Percentiles rank a stretch among this genome's conserved stretches.
phyloP scores from a whole-genome alignment of 92 coral and sea anemone species.

The Zoanthus sansibaricus region DNA sequence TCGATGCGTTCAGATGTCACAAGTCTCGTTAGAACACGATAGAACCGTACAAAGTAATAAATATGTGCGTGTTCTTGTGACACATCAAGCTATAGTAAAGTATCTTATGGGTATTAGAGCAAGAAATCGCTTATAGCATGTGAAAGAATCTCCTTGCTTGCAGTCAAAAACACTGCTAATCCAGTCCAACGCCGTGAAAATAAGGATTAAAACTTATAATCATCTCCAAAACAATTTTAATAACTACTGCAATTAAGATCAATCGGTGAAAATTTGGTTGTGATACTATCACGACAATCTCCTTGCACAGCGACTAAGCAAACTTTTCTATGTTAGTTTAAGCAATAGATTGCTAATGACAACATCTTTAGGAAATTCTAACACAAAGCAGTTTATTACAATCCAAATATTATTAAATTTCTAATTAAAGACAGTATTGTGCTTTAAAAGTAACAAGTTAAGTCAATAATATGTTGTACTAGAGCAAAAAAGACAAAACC shows the following conservation, averaged over 20 bases:
- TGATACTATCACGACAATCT: constrained; percentile 51
- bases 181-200: constrained; percentile 62
- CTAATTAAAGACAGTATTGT: constrained; percentile 70
- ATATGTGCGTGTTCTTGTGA: not conserved
- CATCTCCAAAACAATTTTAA: constrained; percentile 90
- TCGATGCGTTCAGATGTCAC: not conserved
- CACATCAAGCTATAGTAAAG: not conserved
- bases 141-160: constrained; percentile 40
- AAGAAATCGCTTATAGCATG: constrained; percentile 27
- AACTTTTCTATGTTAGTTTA: constrained; percentile 69
- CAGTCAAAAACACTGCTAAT: constrained; percentile 49
- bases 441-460: constrained; percentile 59
- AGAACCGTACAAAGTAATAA: not conserved
- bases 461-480: constrained; percentile 18
- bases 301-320: constrained; percentile 12
- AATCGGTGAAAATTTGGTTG: constrained; percentile 78
- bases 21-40: not conserved
- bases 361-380: constrained; percentile 41
- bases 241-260: constrained; percentile 95
- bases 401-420: constrained; percentile 74
- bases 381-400: constrained; percentile 68
- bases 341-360: constrained; percentile 65
- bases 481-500: not conserved
- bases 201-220: constrained; percentile 84
- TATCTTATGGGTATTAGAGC: constrained; percentile 8